These are phyloP conservation scores for Bugula neritina DNA, from an alignment of 2,888 invertebrate genomes.

Conservation along the genomic window DNA sequence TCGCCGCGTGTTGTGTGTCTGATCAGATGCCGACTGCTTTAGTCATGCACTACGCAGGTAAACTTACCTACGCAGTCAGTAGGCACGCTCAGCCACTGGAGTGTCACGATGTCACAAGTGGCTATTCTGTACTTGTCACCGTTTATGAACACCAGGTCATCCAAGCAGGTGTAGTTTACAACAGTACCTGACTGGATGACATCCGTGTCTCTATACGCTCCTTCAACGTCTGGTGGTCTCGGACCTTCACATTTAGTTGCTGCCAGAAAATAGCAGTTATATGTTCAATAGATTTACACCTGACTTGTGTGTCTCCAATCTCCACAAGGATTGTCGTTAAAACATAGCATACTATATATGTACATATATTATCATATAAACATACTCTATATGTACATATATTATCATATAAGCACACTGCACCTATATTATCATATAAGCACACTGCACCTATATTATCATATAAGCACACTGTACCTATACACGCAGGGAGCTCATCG, in stretches of 20 bases:
- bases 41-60: too few species aligned
- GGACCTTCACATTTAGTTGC: conserved; percentile 19
- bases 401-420: too few species aligned
- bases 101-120: not conserved
- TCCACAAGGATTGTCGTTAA: too few species aligned
- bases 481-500: not conserved
- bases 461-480: too few species aligned
- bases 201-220: conserved; percentile 21
- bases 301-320: not conserved
- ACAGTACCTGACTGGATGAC: conserved; percentile 4
- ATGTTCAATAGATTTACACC: not conserved
- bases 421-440: too few species aligned
- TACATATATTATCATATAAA: too few species aligned
- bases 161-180: conserved; percentile 15
- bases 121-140: conserved; percentile 4
- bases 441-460: too few species aligned
- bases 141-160: not conserved
- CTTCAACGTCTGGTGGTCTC: conserved; percentile 20
- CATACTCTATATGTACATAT: too few species aligned
- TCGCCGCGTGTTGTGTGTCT: too few species aligned
- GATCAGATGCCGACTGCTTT: too few species aligned
- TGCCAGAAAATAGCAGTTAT: too few species aligned
- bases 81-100: not conserved
- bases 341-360: too few species aligned
- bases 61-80: conserved; percentile 10